A percentile compares a stretch with the other conserved stretches of the same genome.
Evolutionary conservation across 1,140 invertebrate genomes (phyloP).

Genomic region (Nebria ingens): DNA sequence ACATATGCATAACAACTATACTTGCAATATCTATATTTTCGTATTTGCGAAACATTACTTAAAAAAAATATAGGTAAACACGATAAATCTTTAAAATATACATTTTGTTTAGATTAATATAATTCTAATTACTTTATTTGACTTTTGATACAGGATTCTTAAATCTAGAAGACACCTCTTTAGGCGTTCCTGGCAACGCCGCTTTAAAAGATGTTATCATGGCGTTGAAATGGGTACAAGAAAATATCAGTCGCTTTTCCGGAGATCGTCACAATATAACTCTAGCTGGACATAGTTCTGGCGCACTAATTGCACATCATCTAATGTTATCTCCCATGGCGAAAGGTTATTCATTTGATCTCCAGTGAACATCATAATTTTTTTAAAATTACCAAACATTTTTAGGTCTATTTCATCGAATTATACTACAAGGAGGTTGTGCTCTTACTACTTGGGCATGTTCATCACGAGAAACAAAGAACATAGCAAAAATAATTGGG

Average conservation of each 20-base stretch:
- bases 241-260: slow-evolving; percentile 54
- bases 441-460: slow-evolving; percentile 40
- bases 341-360: slow-evolving; percentile 24
- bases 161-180: background rate
- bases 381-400: background rate
- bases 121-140: background rate
- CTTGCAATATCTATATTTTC: too few species aligned
- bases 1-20: too few species aligned
- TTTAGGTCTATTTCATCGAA: slow-evolving; percentile 41
- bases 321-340: slow-evolving; percentile 36
- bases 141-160: background rate
- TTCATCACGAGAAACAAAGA: background rate
- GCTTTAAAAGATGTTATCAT: slow-evolving; percentile 54
- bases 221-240: slow-evolving; percentile 48
- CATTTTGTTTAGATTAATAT: background rate
- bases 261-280: slow-evolving; percentile 51
- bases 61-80: background rate
- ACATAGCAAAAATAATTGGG: background rate
- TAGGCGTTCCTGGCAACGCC: slow-evolving; percentile 49
- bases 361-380: background rate
- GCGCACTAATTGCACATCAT: slow-evolving; percentile 39
- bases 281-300: slow-evolving; percentile 49
- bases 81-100: background rate
- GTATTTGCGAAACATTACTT: too few species aligned
- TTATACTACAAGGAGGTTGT: slow-evolving; percentile 45